phyloP scores from a whole-genome alignment of 2,888 invertebrate species.

The Amiota communis region DNA sequence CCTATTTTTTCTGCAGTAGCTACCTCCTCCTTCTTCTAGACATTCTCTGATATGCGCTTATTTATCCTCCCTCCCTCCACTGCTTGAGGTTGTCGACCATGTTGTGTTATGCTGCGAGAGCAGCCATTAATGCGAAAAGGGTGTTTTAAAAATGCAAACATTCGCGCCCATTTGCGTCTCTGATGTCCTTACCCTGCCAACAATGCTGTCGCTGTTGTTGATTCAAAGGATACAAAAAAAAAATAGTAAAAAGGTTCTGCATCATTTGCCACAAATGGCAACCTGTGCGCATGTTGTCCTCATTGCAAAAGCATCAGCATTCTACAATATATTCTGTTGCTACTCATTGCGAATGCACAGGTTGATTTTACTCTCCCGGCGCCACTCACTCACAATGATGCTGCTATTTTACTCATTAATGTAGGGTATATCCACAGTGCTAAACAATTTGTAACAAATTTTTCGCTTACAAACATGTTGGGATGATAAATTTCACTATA shows the following conservation, averaged over 20 bases:
- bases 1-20: constrained; percentile 53
- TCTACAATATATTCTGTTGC: constrained; percentile 38
- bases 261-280: constrained; percentile 47
- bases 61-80: constrained; percentile 20
- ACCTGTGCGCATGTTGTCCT: constrained; percentile 48
- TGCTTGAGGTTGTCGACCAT: not conserved
- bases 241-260: constrained; percentile 44
- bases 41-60: too few relatives aligned
- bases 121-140: constrained; percentile 56
- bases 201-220: not conserved
- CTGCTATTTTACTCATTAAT: constrained; percentile 32
- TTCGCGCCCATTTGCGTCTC: constrained; percentile 41
- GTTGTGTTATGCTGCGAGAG: constrained; percentile 9
- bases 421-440: not conserved
- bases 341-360: constrained; percentile 66
- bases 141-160: constrained; percentile 60
- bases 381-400: constrained; percentile 26
- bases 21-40: too few relatives aligned
- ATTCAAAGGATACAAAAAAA: too few relatives aligned
- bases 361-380: constrained; percentile 62
- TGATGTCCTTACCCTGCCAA: not conserved
- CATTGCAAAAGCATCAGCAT: constrained; percentile 10
- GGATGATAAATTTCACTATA: not conserved
- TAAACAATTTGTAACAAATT: too few relatives aligned
- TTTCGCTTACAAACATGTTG: too few relatives aligned